Conservation (phyloP, 2,888 invertebrate genomes). For the Acrobasis consociella region DNA sequence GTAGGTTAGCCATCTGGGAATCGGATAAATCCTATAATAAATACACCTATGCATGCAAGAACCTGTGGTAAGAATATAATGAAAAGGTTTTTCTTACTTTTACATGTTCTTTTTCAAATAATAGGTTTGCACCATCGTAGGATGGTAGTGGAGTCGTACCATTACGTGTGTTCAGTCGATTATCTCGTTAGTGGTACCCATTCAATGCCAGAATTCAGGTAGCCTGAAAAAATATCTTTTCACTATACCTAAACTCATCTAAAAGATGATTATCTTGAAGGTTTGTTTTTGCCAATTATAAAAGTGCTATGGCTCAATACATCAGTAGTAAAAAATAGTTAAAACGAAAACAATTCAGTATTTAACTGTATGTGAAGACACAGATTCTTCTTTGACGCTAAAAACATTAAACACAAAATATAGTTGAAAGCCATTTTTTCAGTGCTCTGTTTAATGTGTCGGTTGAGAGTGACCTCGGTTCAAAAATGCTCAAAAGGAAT, state of each 20-base stretch:
- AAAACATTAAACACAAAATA: too few species aligned
- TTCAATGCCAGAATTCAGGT: background rate
- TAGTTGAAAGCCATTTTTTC: background rate
- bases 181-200: conserved; percentile 9
- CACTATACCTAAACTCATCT: background rate
- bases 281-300: too few species aligned
- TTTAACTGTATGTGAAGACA: too few species aligned
- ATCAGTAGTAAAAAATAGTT: too few species aligned
- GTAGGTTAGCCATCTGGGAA: too few species aligned
- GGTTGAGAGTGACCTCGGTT: background rate
- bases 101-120: background rate
- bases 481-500: background rate
- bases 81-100: too few species aligned
- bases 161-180: conserved; percentile 15
- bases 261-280: too few species aligned
- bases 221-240: conserved; percentile 1
- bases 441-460: background rate
- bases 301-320: too few species aligned
- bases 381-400: background rate
- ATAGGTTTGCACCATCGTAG: conserved; percentile 16
- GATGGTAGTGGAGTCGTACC: conserved; percentile 1
- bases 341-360: too few species aligned
- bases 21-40: too few species aligned
- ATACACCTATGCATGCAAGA: too few species aligned
- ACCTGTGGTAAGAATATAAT: too few species aligned